Percentiles rank a stretch among this genome's conserved stretches.
Conservation (phyloP, 2,888 invertebrate species). For the Romanomermis culicivorax region DNA sequence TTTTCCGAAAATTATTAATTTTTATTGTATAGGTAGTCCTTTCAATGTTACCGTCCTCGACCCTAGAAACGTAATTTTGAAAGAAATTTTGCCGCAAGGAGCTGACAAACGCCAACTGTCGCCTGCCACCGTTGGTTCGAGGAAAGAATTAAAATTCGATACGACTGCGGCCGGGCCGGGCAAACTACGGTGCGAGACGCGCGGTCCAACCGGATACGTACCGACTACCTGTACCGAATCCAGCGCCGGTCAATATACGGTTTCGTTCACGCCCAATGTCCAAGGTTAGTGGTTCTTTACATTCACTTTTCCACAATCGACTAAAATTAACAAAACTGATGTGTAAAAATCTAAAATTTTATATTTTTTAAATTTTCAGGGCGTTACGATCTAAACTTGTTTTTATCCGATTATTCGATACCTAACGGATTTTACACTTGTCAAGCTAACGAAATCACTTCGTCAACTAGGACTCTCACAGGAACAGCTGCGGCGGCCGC, state of each 20-base stretch:
- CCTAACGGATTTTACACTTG: not conserved
- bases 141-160: constrained; percentile 23
- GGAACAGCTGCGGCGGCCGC: not conserved
- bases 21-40: constrained; percentile 19
- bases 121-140: constrained; percentile 17
- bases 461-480: too few species aligned
- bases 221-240: constrained; percentile 12
- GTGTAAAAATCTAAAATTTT: too few species aligned
- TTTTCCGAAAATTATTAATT: too few species aligned
- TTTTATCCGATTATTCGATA: constrained; percentile 11
- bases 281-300: constrained; percentile 11
- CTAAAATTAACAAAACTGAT: too few species aligned
- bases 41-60: constrained; percentile 23
- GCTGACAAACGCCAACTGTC: constrained; percentile 20
- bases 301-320: not conserved
- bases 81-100: constrained; percentile 4
- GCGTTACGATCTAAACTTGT: constrained; percentile 10
- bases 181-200: constrained; percentile 25
- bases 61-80: constrained; percentile 13
- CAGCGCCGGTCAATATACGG: constrained; percentile 3
- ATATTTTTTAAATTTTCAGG: not conserved
- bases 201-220: constrained; percentile 22
- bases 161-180: constrained; percentile 27
- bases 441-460: not conserved
- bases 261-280: constrained; percentile 9